phyloP scores from a whole-genome alignment of 1,140 invertebrate species.

The Drosophila bipectinata region DNA sequence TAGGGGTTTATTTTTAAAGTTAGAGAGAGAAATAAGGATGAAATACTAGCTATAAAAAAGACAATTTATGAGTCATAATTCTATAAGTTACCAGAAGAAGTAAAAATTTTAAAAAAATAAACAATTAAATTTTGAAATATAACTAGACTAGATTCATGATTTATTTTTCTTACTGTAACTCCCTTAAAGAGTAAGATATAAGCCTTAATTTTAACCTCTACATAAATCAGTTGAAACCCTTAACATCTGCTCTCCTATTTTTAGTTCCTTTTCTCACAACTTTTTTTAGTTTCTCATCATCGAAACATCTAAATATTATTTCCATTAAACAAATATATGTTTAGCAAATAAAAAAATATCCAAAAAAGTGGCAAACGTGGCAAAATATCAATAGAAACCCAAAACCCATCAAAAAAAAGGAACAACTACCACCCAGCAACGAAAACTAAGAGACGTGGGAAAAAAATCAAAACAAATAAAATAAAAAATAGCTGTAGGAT shows the following conservation, averaged over 20 bases:
- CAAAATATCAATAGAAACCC: neutral
- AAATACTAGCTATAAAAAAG: too few relatives aligned
- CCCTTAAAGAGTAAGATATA: neutral
- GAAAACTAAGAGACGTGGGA: constrained; percentile 38
- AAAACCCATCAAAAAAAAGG: neutral
- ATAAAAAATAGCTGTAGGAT: neutral
- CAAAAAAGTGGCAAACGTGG: constrained; percentile 1
- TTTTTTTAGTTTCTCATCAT: constrained; percentile 1
- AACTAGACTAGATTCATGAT: too few relatives aligned
- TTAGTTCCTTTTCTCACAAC: neutral
- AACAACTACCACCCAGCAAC: neutral
- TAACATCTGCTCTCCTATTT: neutral
- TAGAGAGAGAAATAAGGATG: neutral
- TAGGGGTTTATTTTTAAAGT: too few relatives aligned
- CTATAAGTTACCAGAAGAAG: too few relatives aligned
- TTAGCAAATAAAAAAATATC: neutral
- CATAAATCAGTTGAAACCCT: neutral
- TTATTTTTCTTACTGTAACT: neutral
- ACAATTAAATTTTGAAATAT: too few relatives aligned
- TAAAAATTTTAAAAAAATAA: too few relatives aligned
- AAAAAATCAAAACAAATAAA: constrained; percentile 16
- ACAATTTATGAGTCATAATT: too few relatives aligned
- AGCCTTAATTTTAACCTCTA: neutral
- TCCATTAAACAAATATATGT: neutral
- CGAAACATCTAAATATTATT: neutral